Base-by-base conservation (phyloP, 2,113 vertebrate species). In the Lycocorax pyrrhopterus region DNA sequence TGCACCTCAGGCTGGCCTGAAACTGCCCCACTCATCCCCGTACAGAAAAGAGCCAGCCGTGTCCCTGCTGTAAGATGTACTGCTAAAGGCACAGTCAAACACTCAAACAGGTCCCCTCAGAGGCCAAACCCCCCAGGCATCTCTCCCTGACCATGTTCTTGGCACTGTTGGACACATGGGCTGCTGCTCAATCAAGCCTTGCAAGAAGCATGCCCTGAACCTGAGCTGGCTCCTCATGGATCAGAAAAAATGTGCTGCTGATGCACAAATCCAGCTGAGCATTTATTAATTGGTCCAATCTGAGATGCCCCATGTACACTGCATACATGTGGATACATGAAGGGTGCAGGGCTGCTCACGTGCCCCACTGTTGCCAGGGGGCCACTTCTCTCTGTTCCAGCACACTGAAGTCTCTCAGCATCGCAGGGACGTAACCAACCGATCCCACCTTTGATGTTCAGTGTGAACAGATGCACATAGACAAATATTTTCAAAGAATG, bases 131-230 rank as follows among this genome's bases (percentile, higher is more conserved):
- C 10, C 17, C 12, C 0, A 1, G 5, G 14, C 62, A 21, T 16
- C 27, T 84, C 46, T 62, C 44, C 67, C 37, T 47, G 21, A 8
- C 67, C 10, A 0, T 2, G 15, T 23, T 2, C 55, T 66, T 33
- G n/a, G 41, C 1, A 0, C 56, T 37, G 17, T 3, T 12, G 8
- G 43, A 33, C 41, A 29, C 3, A 9, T 0, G 32, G 0, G 0
- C 29, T 47, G 75, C 89, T 64, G 62, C 27, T 71, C 39, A 16
- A 2, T 47, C 44, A 60, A 76, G 55, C 49, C 59, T 52, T 47
- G 51, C 30, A 73, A 83, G 46, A 64, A 80, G 13, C 32, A 41
- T 20, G 27, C 33, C 62, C 29, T 73, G 35, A 89, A 73, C 46
- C n/a, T 60, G 32, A 79, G 46, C 46, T 51, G 44, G 25, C 44